Evolutionary conservation across 2,797 vertebrate genomes (phyloP).

Genomic region (Nyctibius grandis): DNA sequence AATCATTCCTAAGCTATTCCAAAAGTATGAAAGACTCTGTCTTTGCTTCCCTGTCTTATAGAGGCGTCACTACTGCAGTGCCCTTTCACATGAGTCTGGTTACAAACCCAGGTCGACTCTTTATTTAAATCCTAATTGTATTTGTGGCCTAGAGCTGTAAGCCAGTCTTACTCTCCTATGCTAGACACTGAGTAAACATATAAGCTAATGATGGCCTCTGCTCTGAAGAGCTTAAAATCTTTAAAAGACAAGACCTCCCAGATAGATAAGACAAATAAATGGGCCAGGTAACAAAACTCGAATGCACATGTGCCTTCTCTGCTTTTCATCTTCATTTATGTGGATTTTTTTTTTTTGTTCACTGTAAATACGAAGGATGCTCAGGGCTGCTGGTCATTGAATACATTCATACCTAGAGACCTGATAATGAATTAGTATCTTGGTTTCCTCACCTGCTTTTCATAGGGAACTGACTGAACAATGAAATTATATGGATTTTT

Average conservation of each 20-base stretch:
- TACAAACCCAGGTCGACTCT: not conserved
- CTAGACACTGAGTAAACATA: constrained; percentile 50
- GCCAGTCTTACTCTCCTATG: not conserved
- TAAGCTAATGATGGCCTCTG: constrained; percentile 40
- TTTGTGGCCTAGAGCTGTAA: constrained; percentile 61
- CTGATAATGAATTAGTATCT: not conserved
- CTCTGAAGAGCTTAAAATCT: constrained; percentile 59
- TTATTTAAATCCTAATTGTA: constrained; percentile 61
- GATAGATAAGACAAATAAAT: constrained; percentile 50
- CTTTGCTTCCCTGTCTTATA: not conserved
- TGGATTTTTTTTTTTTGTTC: not conserved
- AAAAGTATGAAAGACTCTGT: not conserved
- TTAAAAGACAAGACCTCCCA: constrained; percentile 58
- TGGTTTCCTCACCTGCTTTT: not conserved
- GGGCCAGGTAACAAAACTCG: constrained; percentile 37
- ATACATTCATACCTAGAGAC: not conserved
- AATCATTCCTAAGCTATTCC: not conserved
- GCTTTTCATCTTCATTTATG: not conserved
- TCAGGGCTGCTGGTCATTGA: not conserved
- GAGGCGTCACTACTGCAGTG: not conserved
- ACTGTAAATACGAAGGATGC: not conserved
- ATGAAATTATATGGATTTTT: not conserved
- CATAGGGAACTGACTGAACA: not conserved
- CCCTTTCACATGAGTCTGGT: not conserved
- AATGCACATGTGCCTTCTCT: not conserved